A percentile compares a stretch with the other conserved stretches of the same genome.
phyloP scores from a whole-genome alignment of 2,113 vertebrate species.

The Elephas maximus region DNA sequence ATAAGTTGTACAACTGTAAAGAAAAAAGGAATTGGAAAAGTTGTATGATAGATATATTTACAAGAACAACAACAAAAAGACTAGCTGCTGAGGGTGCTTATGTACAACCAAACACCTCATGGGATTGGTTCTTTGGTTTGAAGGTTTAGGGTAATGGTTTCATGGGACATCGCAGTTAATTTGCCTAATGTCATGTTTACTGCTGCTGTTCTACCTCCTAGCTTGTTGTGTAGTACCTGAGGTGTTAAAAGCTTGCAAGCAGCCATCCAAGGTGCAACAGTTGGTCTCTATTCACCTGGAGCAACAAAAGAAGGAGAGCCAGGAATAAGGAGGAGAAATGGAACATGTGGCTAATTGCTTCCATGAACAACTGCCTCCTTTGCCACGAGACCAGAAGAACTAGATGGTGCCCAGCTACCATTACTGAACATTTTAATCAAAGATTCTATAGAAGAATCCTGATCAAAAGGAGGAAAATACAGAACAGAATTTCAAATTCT shows the following conservation, averaged over 20 bases:
- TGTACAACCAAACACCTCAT: not conserved
- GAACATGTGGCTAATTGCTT: not conserved
- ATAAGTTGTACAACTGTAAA: not conserved
- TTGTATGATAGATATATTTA: not conserved
- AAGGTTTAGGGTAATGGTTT: not conserved
- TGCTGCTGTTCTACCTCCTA: not conserved
- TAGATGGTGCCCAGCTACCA: not conserved
- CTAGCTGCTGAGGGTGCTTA: too few species aligned
- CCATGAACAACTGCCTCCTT: not conserved
- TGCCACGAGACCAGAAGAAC: not conserved
- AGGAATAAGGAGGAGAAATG: not conserved
- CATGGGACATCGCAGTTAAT: not conserved
- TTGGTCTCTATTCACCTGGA: not conserved
- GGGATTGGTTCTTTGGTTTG: not conserved
- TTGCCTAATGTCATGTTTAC: not conserved
- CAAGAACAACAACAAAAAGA: not conserved
- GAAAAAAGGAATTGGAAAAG: not conserved
- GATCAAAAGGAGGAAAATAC: not conserved
- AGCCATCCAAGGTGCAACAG: not conserved
- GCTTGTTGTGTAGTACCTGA: not conserved
- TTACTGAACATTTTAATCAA: not conserved
- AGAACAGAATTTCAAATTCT: not conserved
- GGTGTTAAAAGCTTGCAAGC: not conserved
- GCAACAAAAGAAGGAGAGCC: not conserved
- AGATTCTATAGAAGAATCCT: not conserved